Conservation (phyloP, 2,797 vertebrate species). For the Neosalanx taihuensis region DNA sequence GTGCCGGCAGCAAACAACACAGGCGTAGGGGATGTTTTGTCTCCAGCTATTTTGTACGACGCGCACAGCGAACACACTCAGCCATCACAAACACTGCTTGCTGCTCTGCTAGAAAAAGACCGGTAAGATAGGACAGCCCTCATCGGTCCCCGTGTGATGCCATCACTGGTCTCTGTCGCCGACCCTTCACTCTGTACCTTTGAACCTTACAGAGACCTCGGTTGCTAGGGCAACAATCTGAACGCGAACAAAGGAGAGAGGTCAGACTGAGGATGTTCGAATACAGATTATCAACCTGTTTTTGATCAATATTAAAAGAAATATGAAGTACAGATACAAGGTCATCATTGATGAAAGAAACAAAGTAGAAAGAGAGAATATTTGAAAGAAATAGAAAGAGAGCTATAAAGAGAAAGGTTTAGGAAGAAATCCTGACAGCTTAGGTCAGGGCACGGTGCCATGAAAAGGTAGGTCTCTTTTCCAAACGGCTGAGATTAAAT, state of each 20-base stretch:
- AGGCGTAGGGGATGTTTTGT: conserved; percentile 44
- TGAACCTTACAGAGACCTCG: neutral
- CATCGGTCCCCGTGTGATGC: neutral
- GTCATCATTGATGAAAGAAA: neutral
- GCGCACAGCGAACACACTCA: conserved; percentile 10
- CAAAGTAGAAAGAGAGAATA: neutral
- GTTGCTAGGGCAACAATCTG: neutral
- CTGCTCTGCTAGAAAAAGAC: conserved; percentile 16
- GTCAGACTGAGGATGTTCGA: neutral
- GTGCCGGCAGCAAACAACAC: conserved; percentile 31
- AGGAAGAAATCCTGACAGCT: conserved; percentile 3
- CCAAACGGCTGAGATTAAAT: conserved; percentile 24
- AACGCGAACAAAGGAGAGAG: neutral
- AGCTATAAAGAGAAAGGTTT: conserved; percentile 7
- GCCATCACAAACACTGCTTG: conserved; percentile 9
- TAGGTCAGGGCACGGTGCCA: neutral
- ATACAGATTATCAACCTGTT: too few relatives aligned
- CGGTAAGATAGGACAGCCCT: too few relatives aligned
- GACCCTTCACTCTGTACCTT: neutral
- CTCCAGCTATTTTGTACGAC: conserved; percentile 42
- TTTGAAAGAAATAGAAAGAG: conserved; percentile 7
- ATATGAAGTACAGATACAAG: neutral
- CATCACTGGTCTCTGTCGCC: neutral
- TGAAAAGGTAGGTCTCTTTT: conserved; percentile 21
- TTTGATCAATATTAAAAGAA: too few relatives aligned